Evolutionary conservation across 2,797 vertebrate species (phyloP).

Genomic region (Enoplosus armatus): DNA sequence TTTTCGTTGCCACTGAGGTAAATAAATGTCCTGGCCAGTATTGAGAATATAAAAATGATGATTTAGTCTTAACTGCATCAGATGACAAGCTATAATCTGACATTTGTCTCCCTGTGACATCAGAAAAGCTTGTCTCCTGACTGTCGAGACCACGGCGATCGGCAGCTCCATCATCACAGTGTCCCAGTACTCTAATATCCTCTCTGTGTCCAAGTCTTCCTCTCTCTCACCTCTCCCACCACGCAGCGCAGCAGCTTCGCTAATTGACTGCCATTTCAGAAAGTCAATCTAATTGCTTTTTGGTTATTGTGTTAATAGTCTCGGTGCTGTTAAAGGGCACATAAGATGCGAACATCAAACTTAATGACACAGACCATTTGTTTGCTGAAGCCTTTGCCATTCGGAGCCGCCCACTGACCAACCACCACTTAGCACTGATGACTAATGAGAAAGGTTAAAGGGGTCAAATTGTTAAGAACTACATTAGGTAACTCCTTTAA

Average conservation of each 20-base stretch:
- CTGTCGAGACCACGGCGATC: background rate
- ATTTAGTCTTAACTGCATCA: background rate
- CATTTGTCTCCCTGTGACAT: constrained; percentile 1
- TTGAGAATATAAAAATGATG: background rate
- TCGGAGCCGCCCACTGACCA: constrained; percentile 30
- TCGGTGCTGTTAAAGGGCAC: constrained; percentile 72
- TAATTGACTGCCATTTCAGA: constrained; percentile 83
- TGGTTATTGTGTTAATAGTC: constrained; percentile 80
- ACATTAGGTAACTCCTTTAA: constrained; percentile 30
- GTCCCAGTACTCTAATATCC: background rate
- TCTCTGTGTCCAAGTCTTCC: background rate
- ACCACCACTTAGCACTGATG: constrained; percentile 47
- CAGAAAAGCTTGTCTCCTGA: constrained; percentile 19
- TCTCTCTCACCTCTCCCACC: constrained; percentile 19
- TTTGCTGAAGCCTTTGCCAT: constrained; percentile 28
- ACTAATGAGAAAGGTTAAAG: constrained; percentile 77
- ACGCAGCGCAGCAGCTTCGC: constrained; percentile 35
- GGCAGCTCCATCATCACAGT: constrained; percentile 2
- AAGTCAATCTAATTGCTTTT: constrained; percentile 83
- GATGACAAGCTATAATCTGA: background rate
- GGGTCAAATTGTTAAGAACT: constrained; percentile 69
- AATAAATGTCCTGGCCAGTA: background rate
- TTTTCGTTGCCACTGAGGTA: background rate
- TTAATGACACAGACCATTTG: constrained; percentile 66
- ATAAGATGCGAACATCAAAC: constrained; percentile 52